Percentiles rank a stretch among this genome's conserved stretches.
Evolutionary conservation across 2,113 vertebrate species (phyloP).

Genomic region (Rhegmatorhina hoffmannsi): DNA sequence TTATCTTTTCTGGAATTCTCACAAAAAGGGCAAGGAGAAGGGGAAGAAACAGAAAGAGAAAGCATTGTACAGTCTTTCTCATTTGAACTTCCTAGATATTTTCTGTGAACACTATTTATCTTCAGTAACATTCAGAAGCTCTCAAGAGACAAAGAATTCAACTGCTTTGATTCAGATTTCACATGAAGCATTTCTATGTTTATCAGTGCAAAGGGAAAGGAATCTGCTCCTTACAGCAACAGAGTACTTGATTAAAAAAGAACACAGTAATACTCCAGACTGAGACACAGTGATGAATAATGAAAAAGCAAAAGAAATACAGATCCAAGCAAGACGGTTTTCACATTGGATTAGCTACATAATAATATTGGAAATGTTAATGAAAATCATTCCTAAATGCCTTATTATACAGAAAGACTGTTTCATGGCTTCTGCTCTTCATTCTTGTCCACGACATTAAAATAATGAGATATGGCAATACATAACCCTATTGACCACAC

Average conservation of each 20-base stretch:
- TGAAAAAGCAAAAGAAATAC: neutral
- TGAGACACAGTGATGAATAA: neutral
- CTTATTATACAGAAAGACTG: neutral
- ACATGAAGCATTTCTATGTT: neutral
- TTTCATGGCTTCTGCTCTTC: neutral
- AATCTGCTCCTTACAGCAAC: neutral
- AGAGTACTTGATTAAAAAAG: neutral
- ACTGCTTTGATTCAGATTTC: slow-evolving; percentile 9
- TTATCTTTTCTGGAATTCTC: neutral
- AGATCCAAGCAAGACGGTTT: neutral
- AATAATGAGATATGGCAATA: neutral
- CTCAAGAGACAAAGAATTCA: neutral
- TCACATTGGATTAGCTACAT: neutral
- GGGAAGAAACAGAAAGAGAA: fast-evolving
- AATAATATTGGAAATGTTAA: neutral
- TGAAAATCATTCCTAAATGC: neutral
- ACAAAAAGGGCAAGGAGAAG: neutral
- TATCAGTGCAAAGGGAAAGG: neutral
- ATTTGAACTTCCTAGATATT: neutral
- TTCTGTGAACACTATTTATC: neutral
- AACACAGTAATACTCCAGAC: neutral
- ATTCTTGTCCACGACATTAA: neutral
- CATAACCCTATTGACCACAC: neutral
- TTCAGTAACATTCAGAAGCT: neutral
- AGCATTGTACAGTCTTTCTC: neutral